phyloP scores from a whole-genome alignment of 1,140 invertebrate genomes.

The Aricia agestis region DNA sequence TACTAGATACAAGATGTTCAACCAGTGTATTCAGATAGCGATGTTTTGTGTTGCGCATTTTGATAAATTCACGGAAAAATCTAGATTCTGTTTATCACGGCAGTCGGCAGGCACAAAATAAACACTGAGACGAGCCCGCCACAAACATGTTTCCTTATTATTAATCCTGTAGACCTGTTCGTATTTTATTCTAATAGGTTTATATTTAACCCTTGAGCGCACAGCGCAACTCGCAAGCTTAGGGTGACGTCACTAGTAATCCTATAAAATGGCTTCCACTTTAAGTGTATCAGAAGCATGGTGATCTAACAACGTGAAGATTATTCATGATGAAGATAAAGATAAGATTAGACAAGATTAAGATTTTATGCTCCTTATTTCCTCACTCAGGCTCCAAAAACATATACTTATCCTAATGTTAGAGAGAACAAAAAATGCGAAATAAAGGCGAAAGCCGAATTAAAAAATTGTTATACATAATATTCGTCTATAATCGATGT shows the following conservation, averaged over 20 bases:
- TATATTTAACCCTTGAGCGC: background rate
- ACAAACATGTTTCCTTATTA: background rate
- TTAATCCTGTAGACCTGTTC: background rate
- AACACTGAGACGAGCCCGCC: background rate
- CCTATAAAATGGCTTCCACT: background rate
- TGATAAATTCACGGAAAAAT: background rate
- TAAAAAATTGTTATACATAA: too few species aligned
- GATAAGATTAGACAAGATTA: background rate
- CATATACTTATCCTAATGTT: too few species aligned
- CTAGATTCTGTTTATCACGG: background rate
- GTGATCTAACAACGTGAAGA: background rate
- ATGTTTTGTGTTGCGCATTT: background rate
- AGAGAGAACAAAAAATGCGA: too few species aligned
- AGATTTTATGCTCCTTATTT: background rate
- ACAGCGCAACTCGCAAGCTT: background rate
- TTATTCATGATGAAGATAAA: background rate
- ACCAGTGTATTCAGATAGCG: constrained; percentile 25
- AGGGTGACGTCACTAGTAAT: background rate
- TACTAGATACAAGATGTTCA: constrained; percentile 15
- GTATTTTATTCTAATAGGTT: background rate
- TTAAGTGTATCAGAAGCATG: background rate
- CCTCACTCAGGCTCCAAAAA: too few species aligned
- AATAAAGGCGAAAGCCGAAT: too few species aligned
- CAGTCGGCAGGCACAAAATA: background rate
- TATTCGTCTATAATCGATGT: too few species aligned